Conservation (phyloP, 2,888 invertebrate genomes). For the Caenorhabditis becei region DNA sequence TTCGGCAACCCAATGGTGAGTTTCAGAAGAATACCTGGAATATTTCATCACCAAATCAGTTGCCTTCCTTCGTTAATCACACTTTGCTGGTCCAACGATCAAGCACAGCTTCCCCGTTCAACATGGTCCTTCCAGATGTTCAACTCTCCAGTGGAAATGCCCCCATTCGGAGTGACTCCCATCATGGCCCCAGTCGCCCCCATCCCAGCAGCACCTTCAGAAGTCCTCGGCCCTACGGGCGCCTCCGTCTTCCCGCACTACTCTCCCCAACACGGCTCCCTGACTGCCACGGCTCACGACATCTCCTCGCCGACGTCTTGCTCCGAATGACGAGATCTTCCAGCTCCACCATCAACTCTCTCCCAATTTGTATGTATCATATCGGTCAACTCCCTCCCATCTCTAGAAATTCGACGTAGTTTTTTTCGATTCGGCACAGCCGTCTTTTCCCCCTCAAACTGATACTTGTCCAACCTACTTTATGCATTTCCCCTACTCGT, state of each 20-base stretch:
- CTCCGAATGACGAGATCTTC: constrained; percentile 18
- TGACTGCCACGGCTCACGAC: constrained; percentile 44
- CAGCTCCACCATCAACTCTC: too few species aligned
- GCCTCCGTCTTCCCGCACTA: constrained; percentile 51
- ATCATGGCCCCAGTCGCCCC: constrained; percentile 31
- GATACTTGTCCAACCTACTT: constrained; percentile 35
- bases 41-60: too few species aligned
- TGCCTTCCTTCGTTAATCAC: too few species aligned
- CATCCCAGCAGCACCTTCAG: constrained; percentile 1
- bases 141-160: constrained; percentile 41
- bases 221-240: constrained; percentile 37
- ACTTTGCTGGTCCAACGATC: too few species aligned
- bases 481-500: constrained; percentile 33
- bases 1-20: constrained; percentile 49
- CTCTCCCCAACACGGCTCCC: constrained; percentile 29
- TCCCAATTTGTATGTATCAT: constrained; percentile 37
- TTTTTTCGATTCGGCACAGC: constrained; percentile 5
- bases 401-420: constrained; percentile 40
- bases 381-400: constrained; percentile 30
- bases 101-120: too few species aligned
- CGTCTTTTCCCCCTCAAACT: constrained; percentile 21
- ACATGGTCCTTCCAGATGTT: constrained; percentile 36
- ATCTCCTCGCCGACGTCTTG: constrained; percentile 34
- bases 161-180: constrained; percentile 26
- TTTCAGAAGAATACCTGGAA: not conserved